Conservation (phyloP, 23 tunicate genomes). For the Styela plicata region DNA sequence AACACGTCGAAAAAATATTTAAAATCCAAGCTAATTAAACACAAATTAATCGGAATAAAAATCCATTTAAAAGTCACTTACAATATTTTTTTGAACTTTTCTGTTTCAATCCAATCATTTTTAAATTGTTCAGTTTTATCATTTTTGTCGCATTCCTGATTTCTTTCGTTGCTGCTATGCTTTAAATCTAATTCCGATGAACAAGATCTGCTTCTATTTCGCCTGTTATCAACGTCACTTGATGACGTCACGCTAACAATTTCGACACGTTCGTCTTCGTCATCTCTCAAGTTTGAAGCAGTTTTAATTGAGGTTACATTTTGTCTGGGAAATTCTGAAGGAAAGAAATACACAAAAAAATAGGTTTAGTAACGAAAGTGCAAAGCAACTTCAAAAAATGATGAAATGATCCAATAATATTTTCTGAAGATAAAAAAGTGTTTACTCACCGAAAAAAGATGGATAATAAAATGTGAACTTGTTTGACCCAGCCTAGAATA, state of each 20-base stretch:
- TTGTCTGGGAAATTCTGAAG: no score
- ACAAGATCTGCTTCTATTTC: neutral
- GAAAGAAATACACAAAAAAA: no score
- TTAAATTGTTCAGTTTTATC: no score
- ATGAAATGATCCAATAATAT: no score
- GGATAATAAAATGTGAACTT: neutral
- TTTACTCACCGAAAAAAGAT: neutral
- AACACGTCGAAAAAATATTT: no score
- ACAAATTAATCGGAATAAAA: no score
- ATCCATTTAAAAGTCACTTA: no score
- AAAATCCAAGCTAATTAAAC: no score
- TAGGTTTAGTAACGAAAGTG: no score
- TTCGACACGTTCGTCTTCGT: neutral
- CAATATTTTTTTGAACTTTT: neutral
- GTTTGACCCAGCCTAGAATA: neutral
- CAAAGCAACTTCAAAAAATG: no score
- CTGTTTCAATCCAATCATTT: neutral
- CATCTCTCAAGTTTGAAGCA: neutral
- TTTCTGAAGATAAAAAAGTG: no score
- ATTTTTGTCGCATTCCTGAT: neutral
- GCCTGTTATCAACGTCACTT: neutral
- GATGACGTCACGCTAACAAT: neutral
- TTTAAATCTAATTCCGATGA: neutral
- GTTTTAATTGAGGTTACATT: no score
- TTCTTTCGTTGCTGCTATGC: neutral